Percentiles rank a stretch among this genome's conserved stretches.
Evolutionary conservation across 1,140 invertebrate species (phyloP).

Genomic region (Fopius arisanus): DNA sequence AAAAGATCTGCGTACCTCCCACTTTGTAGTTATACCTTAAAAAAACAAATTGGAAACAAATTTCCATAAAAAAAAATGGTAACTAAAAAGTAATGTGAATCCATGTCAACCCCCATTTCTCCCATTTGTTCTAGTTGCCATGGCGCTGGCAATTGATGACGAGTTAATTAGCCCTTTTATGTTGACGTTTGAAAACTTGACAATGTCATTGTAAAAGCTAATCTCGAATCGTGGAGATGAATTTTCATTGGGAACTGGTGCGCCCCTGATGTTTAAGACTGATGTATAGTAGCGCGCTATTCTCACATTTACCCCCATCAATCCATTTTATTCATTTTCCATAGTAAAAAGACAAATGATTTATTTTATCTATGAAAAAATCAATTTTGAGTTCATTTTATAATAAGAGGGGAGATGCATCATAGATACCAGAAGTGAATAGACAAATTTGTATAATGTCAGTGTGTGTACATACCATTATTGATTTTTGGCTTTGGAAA

Average conservation of each 20-base stretch:
- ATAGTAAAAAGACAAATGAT: not conserved
- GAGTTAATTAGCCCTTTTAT: constrained; percentile 35
- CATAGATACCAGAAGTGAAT: no score
- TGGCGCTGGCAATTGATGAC: constrained; percentile 51
- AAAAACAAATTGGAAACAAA: constrained; percentile 17
- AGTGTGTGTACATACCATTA: no score
- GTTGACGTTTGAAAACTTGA: constrained; percentile 30
- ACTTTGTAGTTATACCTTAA: constrained; percentile 20
- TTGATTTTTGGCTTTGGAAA: no score
- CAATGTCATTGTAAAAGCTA: constrained; percentile 15
- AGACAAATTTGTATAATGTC: no score
- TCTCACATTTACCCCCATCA: constrained; percentile 38
- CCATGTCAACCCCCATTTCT: constrained; percentile 28
- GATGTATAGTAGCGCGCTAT: constrained; percentile 67
- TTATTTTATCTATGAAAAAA: not conserved
- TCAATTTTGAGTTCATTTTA: not conserved
- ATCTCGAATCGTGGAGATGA: not conserved
- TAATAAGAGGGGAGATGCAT: not conserved
- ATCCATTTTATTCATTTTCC: constrained; percentile 5
- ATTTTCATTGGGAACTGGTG: constrained; percentile 55
- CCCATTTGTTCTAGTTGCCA: constrained; percentile 57
- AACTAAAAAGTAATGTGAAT: constrained; percentile 3
- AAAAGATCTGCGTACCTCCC: constrained; percentile 13
- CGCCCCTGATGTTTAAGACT: constrained; percentile 66
- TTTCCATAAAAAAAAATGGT: constrained; percentile 13